These are phyloP conservation scores for Bradypus variegatus DNA, from an alignment of 2,797 vertebrate genomes.

Conservation along the genomic window DNA sequence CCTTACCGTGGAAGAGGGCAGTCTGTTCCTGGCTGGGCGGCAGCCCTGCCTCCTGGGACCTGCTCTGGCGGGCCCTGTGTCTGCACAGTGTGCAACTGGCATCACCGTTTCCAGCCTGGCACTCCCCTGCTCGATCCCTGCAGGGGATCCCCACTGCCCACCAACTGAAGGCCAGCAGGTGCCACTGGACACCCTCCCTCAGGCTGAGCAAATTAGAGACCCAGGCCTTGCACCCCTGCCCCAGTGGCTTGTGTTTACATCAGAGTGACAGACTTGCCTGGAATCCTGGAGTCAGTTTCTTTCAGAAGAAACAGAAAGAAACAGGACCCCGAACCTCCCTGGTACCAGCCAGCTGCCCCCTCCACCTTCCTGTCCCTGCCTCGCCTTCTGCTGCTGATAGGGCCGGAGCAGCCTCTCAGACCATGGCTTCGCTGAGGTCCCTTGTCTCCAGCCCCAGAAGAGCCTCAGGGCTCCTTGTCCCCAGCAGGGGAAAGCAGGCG, in stretches of 20 bases:
- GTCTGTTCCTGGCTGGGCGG: not conserved
- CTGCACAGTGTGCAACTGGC: not conserved
- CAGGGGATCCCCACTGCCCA: not conserved
- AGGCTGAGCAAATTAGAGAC: not conserved
- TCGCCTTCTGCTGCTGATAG: not conserved
- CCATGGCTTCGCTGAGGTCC: not conserved
- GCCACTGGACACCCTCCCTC: not conserved
- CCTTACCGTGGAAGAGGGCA: not conserved
- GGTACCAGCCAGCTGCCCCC: not conserved
- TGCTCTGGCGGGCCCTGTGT: not conserved
- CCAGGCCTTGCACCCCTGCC: not conserved
- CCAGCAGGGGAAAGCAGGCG: not conserved
- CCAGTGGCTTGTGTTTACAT: not conserved
- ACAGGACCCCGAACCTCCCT: not conserved
- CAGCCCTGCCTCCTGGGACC: not conserved
- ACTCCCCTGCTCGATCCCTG: not conserved
- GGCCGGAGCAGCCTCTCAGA: not conserved
- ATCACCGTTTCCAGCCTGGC: not conserved
- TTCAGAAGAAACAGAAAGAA: not conserved
- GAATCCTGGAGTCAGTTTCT: not conserved
- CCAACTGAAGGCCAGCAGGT: not conserved
- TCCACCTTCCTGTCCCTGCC: not conserved
- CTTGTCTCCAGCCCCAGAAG: not conserved
- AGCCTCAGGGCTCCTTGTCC: fast-evolving
- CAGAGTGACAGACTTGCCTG: not conserved